Conservation (phyloP, 2,888 invertebrate species). For the Torymus auratus region DNA sequence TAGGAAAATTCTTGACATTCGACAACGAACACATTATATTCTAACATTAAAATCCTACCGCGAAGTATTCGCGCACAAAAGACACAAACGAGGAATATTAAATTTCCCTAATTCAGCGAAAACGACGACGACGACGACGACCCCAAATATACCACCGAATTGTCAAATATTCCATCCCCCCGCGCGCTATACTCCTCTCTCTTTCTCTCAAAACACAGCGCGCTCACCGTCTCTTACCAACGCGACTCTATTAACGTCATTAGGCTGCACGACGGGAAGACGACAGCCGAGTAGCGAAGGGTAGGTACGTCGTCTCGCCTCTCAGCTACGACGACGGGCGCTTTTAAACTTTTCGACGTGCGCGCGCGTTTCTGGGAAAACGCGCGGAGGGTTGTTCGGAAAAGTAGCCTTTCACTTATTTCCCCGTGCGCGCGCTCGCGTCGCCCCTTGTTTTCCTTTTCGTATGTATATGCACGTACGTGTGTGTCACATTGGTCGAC, state of each 20-base stretch:
- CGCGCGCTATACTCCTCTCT: no score
- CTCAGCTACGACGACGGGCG: background rate
- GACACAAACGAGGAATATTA: background rate
- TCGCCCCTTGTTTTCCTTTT: constrained; percentile 59
- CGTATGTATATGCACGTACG: background rate
- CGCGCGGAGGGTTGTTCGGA: constrained; percentile 60
- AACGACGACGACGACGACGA: background rate
- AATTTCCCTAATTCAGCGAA: background rate
- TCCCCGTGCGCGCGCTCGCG: constrained; percentile 62
- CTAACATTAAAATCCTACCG: no score
- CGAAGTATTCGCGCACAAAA: no score
- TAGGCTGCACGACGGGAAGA: background rate
- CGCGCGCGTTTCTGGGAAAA: constrained; percentile 39
- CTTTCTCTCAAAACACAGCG: no score
- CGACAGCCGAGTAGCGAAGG: background rate
- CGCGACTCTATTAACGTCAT: constrained; percentile 13
- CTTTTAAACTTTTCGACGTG: constrained; percentile 42
- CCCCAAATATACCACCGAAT: constrained; percentile 2
- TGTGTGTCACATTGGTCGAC: background rate
- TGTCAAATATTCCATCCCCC: constrained; percentile 36
- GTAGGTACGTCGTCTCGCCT: background rate
- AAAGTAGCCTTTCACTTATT: constrained; percentile 67
- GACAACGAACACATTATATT: no score
- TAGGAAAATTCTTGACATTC: no score
- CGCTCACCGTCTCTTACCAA: background rate